phyloP scores from a whole-genome alignment of 2,888 invertebrate species.

The Sinohyriopsis cumingii region DNA sequence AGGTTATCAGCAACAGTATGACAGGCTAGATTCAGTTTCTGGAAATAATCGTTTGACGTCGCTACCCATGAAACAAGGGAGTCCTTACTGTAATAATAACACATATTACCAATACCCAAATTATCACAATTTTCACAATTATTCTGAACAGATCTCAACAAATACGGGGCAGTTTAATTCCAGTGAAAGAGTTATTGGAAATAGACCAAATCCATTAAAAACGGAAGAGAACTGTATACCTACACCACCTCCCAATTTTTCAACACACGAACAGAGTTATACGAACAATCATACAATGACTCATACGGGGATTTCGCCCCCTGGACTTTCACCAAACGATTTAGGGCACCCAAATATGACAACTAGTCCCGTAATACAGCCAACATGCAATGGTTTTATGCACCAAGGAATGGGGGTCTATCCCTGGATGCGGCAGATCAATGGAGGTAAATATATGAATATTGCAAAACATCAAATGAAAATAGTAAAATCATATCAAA shows the following conservation, averaged over 20 bases:
- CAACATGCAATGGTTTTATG: constrained; percentile 38
- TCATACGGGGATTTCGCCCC: constrained; percentile 3
- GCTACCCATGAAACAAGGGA: constrained; percentile 37
- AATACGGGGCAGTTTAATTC: constrained; percentile 12
- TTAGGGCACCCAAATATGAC: constrained; percentile 33
- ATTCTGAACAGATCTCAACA: no score
- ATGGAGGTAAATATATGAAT: constrained; percentile 14
- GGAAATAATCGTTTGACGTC: constrained; percentile 40
- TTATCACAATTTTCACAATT: background rate
- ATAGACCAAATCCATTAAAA: constrained; percentile 44
- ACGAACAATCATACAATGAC: constrained; percentile 29
- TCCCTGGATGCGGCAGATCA: constrained; percentile 41
- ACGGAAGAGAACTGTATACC: constrained; percentile 47
- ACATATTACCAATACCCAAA: constrained; percentile 33
- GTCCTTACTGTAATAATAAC: constrained; percentile 25
- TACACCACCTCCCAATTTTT: constrained; percentile 45
- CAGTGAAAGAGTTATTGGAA: constrained; percentile 25
- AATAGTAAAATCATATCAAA: background rate
- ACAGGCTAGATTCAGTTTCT: constrained; percentile 28
- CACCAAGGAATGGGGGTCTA: constrained; percentile 21
- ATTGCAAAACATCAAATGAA: background rate
- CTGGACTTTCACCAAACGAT: constrained; percentile 33
- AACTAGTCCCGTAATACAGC: constrained; percentile 29
- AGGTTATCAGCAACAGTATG: constrained; percentile 41
- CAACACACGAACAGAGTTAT: constrained; percentile 41